These are phyloP conservation scores for Calephelis nemesis DNA, from an alignment of 1,140 invertebrate genomes.

Conservation along the genomic window DNA sequence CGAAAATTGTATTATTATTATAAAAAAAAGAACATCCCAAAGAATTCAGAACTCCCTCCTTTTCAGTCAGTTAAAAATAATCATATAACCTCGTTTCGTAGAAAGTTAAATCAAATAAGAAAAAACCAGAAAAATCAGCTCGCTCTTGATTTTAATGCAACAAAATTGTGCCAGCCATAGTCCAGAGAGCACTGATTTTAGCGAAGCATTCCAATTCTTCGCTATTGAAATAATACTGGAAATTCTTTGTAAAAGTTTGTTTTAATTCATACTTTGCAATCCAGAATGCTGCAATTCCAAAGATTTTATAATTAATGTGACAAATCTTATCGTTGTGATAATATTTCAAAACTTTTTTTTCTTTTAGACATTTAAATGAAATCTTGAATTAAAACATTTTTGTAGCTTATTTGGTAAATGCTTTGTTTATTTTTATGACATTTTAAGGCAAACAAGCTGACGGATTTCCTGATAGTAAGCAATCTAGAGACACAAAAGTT, in stretches of 20 bases:
- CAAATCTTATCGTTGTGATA: not conserved
- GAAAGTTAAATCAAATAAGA: not conserved
- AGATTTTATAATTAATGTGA: conserved; percentile 4
- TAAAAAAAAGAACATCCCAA: too few species aligned
- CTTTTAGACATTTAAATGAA: too few species aligned
- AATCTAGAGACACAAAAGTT: too few species aligned
- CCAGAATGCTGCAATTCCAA: conserved; percentile 1
- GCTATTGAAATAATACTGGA: conserved; percentile 12
- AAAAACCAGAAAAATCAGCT: conserved; percentile 3
- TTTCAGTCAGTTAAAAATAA: not conserved
- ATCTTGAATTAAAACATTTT: too few species aligned
- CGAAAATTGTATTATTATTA: too few species aligned
- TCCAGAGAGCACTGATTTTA: conserved; percentile 12
- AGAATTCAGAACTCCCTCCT: too few species aligned
- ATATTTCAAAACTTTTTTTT: not conserved
- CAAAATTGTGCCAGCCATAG: conserved; percentile 2
- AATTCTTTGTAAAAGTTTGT: conserved; percentile 9
- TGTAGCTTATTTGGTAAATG: too few species aligned
- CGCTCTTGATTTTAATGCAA: conserved; percentile 9
- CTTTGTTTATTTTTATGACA: too few species aligned
- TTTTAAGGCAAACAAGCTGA: too few species aligned
- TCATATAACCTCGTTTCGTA: not conserved
- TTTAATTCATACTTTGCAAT: conserved; percentile 5
- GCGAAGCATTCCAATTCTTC: conserved; percentile 8
- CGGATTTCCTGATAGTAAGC: too few species aligned